Evolutionary conservation across 1,140 invertebrate genomes (phyloP).

Genomic region (Chironomus tepperi): DNA sequence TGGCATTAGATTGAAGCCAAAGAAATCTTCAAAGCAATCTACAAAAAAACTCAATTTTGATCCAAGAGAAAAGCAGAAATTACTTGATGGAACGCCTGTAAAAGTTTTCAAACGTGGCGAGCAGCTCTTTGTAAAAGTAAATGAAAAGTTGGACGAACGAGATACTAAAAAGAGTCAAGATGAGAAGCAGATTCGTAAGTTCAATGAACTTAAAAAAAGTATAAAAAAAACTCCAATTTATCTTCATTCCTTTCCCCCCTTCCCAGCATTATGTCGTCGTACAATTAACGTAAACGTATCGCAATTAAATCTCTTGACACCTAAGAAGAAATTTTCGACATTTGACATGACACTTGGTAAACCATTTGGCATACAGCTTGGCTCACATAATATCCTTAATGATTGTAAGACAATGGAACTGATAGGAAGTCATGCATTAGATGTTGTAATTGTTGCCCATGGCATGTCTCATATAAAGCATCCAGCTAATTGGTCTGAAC

Average conservation of each 20-base stretch:
- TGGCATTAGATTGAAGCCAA: neutral
- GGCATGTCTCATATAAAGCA: neutral
- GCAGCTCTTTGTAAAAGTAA: neutral
- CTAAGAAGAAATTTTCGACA: neutral
- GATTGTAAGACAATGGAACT: neutral
- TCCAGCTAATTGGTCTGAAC: neutral
- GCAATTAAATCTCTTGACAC: constrained; percentile 13
- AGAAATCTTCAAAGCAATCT: neutral
- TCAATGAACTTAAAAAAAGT: too few species aligned
- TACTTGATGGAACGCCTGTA: neutral
- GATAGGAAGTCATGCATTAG: neutral
- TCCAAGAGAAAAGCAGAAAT: constrained; percentile 1
- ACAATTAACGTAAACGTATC: neutral
- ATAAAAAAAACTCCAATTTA: neutral
- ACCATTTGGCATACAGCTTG: neutral
- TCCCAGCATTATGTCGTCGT: neutral
- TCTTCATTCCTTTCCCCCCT: neutral
- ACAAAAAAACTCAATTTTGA: neutral
- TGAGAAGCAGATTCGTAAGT: too few species aligned
- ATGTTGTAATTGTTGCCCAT: constrained; percentile 1
- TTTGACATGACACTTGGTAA: neutral
- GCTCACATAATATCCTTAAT: neutral
- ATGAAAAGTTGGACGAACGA: neutral
- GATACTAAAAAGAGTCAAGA: too few species aligned
- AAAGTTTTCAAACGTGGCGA: constrained; percentile 7